Evolutionary conservation across 2,113 vertebrate species (phyloP).

Genomic region (Eleginops maclovinus): DNA sequence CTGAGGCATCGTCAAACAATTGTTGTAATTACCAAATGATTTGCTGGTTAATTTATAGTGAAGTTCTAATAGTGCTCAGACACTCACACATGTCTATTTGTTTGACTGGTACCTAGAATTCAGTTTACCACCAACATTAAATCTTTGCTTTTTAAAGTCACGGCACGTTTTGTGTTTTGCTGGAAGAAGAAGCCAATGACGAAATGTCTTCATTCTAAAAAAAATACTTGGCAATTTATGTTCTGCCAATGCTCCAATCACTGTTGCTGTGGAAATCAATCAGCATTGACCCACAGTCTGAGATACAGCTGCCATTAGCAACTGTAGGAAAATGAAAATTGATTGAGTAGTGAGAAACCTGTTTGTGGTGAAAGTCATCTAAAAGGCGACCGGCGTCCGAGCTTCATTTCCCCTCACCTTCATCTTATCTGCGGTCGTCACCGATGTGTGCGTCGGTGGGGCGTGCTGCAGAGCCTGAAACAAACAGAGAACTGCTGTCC

Average conservation of each 20-base stretch:
- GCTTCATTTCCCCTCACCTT: background rate
- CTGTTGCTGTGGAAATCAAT: background rate
- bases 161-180: too few species aligned
- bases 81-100: too few species aligned
- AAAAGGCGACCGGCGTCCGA: background rate
- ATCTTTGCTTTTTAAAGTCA: too few species aligned
- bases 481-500: slow-evolving; percentile 4
- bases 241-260: background rate
- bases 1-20: background rate
- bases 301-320: background rate
- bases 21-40: background rate
- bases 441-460: background rate
- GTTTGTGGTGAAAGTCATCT: background rate
- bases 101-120: too few species aligned
- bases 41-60: too few species aligned
- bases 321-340: background rate
- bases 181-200: background rate
- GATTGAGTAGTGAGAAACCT: background rate
- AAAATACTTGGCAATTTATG: background rate
- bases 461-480: background rate
- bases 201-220: background rate
- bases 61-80: too few species aligned
- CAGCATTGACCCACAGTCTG: background rate
- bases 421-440: background rate
- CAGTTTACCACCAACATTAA: too few species aligned